Evolutionary conservation across 2,113 vertebrate species (phyloP), one percentile per base, ranked within the genome.

Genomic region (Erinaceus europaeus): DNA sequence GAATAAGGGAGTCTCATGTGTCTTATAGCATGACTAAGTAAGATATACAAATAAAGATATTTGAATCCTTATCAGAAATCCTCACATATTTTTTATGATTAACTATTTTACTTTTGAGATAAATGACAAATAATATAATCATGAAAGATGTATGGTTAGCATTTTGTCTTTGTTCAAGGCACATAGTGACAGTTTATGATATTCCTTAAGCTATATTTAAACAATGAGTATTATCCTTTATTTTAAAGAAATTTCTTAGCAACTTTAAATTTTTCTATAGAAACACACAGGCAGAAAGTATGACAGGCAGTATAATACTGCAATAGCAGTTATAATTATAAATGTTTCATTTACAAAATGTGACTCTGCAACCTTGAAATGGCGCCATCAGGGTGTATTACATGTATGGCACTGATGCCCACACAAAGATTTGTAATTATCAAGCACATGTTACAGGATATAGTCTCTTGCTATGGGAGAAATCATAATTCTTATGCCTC

Each of bases 381-480:
- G 40, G 69, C 76, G 91, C 92, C 94, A 83, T 75, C 4, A 9
- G 92, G 88, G 91, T 91, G 21, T 71, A 59, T 42, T 75, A 53
- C 52, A 32, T 77, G 72, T 87, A 84, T 44, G 85, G 84, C 82
- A 88, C 38, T 55, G 32, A 88, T 74, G 75, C 74, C 74, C 65
- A 84, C 11, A 5, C 10, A 85, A 94, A 92, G 74, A 77, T 77
- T 85, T 61, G 78, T 91, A 96, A 94, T 67, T 90, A 78, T 79
- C 38, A 83, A 79, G 84, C 94, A 94, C 84, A 95, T 94, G 89
- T 62, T 93, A 74, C 21, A 65, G 59, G 50, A 36, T 84, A 64
- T 86, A 89, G 71, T 84, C 86, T 93, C 92, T 94, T 92, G 81
- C 78, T 94, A 44, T 48, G 95, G 85, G 69, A 91, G 92, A 91